Evolutionary conservation across 2,888 invertebrate species (phyloP).

Genomic region (Micropterix aruncella): DNA sequence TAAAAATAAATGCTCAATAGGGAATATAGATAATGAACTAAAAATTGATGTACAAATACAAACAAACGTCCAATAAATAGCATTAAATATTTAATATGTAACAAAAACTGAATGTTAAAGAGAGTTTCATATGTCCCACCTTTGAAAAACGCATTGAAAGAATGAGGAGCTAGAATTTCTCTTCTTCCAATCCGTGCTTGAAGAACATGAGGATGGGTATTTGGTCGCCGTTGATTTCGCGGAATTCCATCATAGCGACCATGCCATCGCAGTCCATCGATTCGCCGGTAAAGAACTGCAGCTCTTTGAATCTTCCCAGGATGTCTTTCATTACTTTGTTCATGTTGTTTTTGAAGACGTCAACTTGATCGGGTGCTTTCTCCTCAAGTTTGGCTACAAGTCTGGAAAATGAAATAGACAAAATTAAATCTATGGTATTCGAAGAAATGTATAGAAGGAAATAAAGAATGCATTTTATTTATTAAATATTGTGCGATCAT

Average conservation of each 20-base stretch:
- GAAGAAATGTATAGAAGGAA: background rate
- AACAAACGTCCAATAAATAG: no score
- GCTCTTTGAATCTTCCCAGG: slow-evolving; percentile 78
- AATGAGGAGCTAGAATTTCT: slow-evolving; percentile 61
- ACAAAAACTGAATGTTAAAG: no score
- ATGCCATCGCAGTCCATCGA: slow-evolving; percentile 89
- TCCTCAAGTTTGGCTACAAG: slow-evolving; percentile 71
- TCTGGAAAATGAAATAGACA: no score
- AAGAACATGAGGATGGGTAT: slow-evolving; percentile 89
- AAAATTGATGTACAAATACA: no score
- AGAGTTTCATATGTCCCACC: no score
- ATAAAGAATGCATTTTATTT: background rate
- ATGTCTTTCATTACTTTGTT: slow-evolving; percentile 90
- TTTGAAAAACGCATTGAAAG: background rate
- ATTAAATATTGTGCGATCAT: no score
- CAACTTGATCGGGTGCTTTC: slow-evolving; percentile 70
- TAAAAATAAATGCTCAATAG: no score
- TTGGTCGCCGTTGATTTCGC: slow-evolving; percentile 71
- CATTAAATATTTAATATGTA: no score
- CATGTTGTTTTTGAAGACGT: slow-evolving; percentile 81
- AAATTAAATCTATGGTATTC: no score
- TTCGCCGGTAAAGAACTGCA: slow-evolving; percentile 87
- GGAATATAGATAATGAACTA: no score
- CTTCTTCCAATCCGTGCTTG: slow-evolving; percentile 90
- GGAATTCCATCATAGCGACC: slow-evolving; percentile 89